Evolutionary conservation across 2,113 vertebrate species (phyloP), one percentile per base, ranked within the genome.

Genomic region (Triplophysa dalaica): DNA sequence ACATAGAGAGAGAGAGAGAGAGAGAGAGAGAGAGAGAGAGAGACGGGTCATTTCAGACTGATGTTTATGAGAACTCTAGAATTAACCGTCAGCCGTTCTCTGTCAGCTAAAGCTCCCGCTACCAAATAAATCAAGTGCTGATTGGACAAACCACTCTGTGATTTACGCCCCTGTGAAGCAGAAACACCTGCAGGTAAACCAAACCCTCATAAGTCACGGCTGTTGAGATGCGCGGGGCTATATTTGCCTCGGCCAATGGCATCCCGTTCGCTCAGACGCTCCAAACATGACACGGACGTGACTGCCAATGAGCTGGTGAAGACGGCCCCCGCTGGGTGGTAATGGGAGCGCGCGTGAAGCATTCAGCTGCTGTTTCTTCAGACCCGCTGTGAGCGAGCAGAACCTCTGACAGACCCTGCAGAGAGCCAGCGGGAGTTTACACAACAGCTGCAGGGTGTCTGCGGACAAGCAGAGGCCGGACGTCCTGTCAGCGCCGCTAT

Each of bases 361-460:
- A 63, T 84, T 81, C 41, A 75, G 77, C 67, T 65, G 48, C 54
- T 54, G 83, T 81, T 75, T 82, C 78, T 77, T 33, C 60, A 65
- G 70, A 17, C 80, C 69, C 66, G 77, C 66, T 82, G 84, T 76
- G 82, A 73, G 58, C 43, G 56, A 16, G 61, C 24, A 0, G 75
- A 78, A 60, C 50, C 54, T 74, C 45, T 75, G 85, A 82, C 70
- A 87, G 85, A 83, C 22, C 79, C 77, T 75, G 64, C 63, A 43
- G 80, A 29, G 75, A 45, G 33, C 6, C 38, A 83, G 79, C 69
- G 75, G 67, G 54, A 60, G 81, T 75, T 69, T 43, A 48, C 63
- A 61, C 67, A 87, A 83, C 84, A 90, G 83, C 61, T 90, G 84
- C 17, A 54, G 48, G 79, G 63, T 24, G 88, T 41, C 77, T 74